Evolutionary conservation across 2,113 vertebrate genomes (phyloP).

Genomic region (Panthera uncia): DNA sequence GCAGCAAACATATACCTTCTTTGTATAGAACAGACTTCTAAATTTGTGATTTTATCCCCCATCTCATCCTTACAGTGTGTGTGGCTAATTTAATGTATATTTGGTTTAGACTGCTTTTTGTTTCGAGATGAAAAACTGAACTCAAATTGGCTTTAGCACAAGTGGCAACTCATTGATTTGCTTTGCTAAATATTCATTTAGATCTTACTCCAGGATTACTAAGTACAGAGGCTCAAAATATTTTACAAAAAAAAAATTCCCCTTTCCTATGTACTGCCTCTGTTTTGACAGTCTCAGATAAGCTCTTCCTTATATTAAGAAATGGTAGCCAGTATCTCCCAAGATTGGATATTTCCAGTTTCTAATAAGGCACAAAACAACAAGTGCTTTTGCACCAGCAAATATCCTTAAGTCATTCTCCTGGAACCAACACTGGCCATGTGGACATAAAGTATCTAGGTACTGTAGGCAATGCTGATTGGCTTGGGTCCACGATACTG

Average conservation of each 20-base stretch:
- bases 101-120: background rate
- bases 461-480: background rate
- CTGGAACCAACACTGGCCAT: fast-evolving
- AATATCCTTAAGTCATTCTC: background rate
- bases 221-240: background rate
- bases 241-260: background rate
- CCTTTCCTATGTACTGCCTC: background rate
- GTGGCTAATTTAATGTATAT: background rate
- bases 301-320: background rate
- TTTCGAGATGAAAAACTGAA: background rate
- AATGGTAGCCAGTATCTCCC: background rate
- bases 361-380: background rate
- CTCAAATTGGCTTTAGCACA: background rate
- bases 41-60: background rate
- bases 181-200: background rate
- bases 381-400: background rate
- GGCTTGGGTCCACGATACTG: background rate
- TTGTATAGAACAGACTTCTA: background rate
- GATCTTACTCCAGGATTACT: background rate
- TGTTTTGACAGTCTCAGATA: background rate
- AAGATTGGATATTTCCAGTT: background rate
- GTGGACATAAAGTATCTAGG: fast-evolving
- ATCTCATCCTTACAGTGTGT: background rate
- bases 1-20: background rate
- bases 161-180: background rate